Conservation (phyloP, 2,797 vertebrate genomes). For the Cephalopachus bancanus region DNA sequence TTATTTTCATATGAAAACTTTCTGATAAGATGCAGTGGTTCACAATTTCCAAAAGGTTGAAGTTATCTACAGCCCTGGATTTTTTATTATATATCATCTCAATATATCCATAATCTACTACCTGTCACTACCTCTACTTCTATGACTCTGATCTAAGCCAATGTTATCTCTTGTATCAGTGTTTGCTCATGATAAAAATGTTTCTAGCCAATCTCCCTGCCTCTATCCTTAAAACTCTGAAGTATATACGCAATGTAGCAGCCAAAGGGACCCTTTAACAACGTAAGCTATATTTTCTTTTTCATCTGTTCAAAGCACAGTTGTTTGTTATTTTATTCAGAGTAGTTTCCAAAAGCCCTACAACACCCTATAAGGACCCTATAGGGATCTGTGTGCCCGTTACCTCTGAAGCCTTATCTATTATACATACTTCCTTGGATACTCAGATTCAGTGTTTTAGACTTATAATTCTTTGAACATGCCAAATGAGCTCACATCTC, state of each 20-base stretch:
- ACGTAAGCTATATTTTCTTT: background rate
- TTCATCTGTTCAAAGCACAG: background rate
- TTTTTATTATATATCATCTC: background rate
- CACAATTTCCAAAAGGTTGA: background rate
- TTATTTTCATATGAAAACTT: constrained; percentile 5
- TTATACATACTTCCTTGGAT: fast-evolving
- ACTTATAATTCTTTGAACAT: background rate
- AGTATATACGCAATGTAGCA: background rate
- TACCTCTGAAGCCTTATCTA: background rate
- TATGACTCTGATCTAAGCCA: background rate
- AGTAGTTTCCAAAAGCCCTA: background rate
- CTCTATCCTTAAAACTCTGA: background rate
- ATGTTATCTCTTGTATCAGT: background rate
- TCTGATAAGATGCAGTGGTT: background rate
- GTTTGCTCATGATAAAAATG: background rate
- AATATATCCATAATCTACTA: background rate
- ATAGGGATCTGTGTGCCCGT: background rate
- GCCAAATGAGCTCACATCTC: background rate
- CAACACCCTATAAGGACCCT: background rate
- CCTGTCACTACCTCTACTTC: background rate
- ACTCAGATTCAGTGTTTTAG: background rate
- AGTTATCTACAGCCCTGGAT: background rate
- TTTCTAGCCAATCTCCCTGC: background rate
- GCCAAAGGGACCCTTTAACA: background rate
- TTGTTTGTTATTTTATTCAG: background rate